These are phyloP conservation scores for Villa cingulata DNA, from an alignment of 2,888 invertebrate genomes.

Conservation along the genomic window DNA sequence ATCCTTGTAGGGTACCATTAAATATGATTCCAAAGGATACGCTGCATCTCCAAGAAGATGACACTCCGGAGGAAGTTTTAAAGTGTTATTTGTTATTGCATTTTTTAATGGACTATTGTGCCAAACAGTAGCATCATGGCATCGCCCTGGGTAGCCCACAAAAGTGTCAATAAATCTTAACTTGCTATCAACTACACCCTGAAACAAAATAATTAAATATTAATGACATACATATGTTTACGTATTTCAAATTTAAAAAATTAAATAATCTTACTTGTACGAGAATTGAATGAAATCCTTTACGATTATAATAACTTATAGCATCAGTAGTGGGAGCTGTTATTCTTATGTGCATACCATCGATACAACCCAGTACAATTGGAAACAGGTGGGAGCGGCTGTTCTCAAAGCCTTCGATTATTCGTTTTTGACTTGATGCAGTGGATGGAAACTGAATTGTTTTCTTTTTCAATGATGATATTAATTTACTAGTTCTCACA, in stretches of 20 bases:
- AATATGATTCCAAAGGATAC: not conserved
- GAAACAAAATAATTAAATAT: not conserved
- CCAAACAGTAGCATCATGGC: not conserved
- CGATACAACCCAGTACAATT: constrained; percentile 2
- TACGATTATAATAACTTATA: not conserved
- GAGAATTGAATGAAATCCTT: not conserved
- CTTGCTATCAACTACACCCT: not conserved
- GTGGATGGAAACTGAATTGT: not conserved
- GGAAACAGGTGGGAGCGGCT: constrained; percentile 1
- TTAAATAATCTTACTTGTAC: too few species aligned
- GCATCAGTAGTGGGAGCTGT: not conserved
- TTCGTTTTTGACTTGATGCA: not conserved
- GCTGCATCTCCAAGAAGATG: not conserved
- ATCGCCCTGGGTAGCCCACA: too few species aligned
- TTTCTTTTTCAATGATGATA: not conserved
- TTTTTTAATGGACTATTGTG: not conserved
- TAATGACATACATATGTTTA: not conserved
- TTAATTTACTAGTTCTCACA: not conserved
- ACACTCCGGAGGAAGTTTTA: not conserved
- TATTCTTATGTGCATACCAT: constrained; percentile 1
- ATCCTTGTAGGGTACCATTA: not conserved
- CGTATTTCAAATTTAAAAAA: not conserved
- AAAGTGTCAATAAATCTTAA: not conserved
- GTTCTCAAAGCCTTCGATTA: constrained; percentile 2
- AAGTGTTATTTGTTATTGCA: not conserved